Evolutionary conservation across 2,888 invertebrate genomes (phyloP), one percentile per base, ranked within the genome.

Genomic region (Sphaeridia pumilis): DNA sequence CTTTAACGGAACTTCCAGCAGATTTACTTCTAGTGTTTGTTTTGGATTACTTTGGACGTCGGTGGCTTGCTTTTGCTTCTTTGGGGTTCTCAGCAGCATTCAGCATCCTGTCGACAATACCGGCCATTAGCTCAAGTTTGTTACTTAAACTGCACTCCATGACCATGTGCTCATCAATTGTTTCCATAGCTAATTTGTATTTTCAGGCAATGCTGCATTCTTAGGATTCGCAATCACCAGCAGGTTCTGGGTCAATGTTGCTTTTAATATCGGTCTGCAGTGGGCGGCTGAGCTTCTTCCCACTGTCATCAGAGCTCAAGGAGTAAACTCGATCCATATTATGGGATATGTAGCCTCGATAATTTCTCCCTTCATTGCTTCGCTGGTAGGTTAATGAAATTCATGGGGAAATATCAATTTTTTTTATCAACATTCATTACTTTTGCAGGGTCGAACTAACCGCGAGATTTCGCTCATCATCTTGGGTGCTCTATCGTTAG

Each of bases 231-330:
- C 88, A 5, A 86, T 90, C 57, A 73, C 83, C 56, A 88, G 88
- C 3, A 74, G 89, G 20, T 87, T 89, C 63, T 83, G 85, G 58
- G 84, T 89, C 12, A 89, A 88, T 69, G 87, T 88, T 47, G 84
- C 88, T 0, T 89, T 89, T 71, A 89, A 88, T 70, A 88, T 89
- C 58, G 87, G 88, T 0, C 76, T 89, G 1, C 89, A 89, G 64
- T 90, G 88, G 70, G 88, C 87, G 0, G 88, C 89, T 0, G 89
- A 90, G 68, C 70, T 90, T 14, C 69, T 89, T 10, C 89, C 89
- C 0, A 90, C 89, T 0, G 87, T 88, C 1, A 86, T 90, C 1
- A 70, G 89, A 42, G 64, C 62, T 5, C 64, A 64, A 52, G 64
- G 64, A n/a, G 61, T 64, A 4, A 64, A 63, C 46, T 58, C 60